phyloP scores from a whole-genome alignment of 2,888 invertebrate genomes.

The Temnothorax unifasciatus region DNA sequence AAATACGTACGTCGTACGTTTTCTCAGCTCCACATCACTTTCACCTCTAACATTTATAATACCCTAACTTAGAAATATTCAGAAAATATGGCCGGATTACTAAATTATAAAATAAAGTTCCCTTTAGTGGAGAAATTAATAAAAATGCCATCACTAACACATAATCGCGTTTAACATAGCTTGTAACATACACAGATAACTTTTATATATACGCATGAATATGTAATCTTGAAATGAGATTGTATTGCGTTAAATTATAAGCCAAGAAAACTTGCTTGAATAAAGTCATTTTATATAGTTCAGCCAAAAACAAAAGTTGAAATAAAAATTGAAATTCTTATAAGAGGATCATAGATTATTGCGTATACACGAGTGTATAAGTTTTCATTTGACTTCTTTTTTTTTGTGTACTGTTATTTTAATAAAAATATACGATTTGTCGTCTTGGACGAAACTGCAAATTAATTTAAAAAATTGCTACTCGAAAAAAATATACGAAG shows the following conservation, averaged over 20 bases:
- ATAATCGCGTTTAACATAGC: not conserved
- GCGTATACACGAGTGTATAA: too few relatives aligned
- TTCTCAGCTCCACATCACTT: conserved; percentile 62
- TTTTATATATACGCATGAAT: too few relatives aligned
- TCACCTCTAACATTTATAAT: conserved; percentile 67
- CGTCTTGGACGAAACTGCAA: not conserved
- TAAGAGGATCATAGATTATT: too few relatives aligned
- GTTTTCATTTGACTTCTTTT: too few relatives aligned
- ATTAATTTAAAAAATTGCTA: not conserved
- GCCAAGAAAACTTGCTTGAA: too few relatives aligned
- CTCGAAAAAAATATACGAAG: not conserved
- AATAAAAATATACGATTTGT: conserved; percentile 15
- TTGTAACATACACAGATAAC: not conserved
- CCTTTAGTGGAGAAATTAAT: not conserved
- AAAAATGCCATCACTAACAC: not conserved
- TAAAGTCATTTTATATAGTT: too few relatives aligned
- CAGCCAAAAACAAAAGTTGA: too few relatives aligned
- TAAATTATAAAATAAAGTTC: conserved; percentile 1
- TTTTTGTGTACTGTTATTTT: not conserved
- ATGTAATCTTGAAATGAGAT: too few relatives aligned
- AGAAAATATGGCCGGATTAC: not conserved
- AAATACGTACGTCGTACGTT: conserved; percentile 76
- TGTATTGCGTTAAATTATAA: too few relatives aligned
- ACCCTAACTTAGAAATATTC: conserved; percentile 41
- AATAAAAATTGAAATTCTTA: too few relatives aligned